phyloP scores from a whole-genome alignment of 2,888 invertebrate species.

The Phortica okadai region DNA sequence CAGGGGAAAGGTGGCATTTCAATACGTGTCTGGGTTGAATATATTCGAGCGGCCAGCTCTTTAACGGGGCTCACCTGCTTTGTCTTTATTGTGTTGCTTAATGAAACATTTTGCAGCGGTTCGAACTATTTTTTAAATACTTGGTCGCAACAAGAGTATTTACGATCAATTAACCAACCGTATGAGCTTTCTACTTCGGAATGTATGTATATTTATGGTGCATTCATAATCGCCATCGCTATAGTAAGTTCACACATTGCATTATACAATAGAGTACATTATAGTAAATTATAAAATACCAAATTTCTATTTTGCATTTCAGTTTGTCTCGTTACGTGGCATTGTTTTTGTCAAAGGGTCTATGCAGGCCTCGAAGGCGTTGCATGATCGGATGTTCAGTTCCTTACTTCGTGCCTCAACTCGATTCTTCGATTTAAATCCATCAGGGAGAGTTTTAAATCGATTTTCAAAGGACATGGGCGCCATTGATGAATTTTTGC shows the following conservation, averaged over 20 bases:
- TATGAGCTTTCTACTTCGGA: slow-evolving; percentile 71
- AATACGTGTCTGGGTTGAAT: slow-evolving; percentile 75
- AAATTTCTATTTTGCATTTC: neutral
- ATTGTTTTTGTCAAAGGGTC: slow-evolving; percentile 85
- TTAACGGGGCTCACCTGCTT: slow-evolving; percentile 76
- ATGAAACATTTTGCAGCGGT: slow-evolving; percentile 79
- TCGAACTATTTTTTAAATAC: slow-evolving; percentile 81
- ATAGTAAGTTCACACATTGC: slow-evolving; percentile 52
- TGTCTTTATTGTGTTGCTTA: slow-evolving; percentile 77
- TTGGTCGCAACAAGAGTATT: slow-evolving; percentile 78
- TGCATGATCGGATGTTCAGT: slow-evolving; percentile 91
- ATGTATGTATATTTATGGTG: slow-evolving; percentile 75
- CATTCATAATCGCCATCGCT: slow-evolving; percentile 73
- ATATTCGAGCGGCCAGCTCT: slow-evolving; percentile 78
- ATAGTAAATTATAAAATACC: neutral
- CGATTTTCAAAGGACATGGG: slow-evolving; percentile 87
- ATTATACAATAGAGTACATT: neutral
- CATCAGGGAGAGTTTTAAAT: slow-evolving; percentile 85
- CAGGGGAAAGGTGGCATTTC: slow-evolving; percentile 76
- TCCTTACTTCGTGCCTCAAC: slow-evolving; percentile 86
- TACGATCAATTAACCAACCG: slow-evolving; percentile 64
- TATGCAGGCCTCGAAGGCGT: slow-evolving; percentile 84
- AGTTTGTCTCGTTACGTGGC: slow-evolving; percentile 79
- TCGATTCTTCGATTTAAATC: slow-evolving; percentile 92
- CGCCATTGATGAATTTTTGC: slow-evolving; percentile 79